Conservation (phyloP, 2,797 vertebrate genomes). For the Chelmon rostratus region DNA sequence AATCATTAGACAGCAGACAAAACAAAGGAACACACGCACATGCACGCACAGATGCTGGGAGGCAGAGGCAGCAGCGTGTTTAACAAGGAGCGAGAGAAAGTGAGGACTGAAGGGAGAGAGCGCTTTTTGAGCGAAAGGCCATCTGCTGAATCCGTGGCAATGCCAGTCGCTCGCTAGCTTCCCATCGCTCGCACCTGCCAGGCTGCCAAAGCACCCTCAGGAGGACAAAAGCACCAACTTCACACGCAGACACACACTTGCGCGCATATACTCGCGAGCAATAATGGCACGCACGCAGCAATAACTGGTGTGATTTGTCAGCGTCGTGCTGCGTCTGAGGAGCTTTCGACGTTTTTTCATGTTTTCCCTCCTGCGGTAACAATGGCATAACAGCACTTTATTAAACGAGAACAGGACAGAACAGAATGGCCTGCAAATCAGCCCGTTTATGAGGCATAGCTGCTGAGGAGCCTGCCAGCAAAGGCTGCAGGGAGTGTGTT, state of each 20-base stretch:
- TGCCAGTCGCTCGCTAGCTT: conserved; percentile 70
- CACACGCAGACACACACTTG: conserved; percentile 50
- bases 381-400: conserved; percentile 79
- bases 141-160: conserved; percentile 77
- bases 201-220: conserved; percentile 74
- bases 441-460: conserved; percentile 76
- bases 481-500: conserved; percentile 37
- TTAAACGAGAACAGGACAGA: conserved; percentile 78
- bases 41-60: conserved; percentile 59
- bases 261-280: conserved; percentile 46
- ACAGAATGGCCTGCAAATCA: conserved; percentile 79
- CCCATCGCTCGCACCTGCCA: conserved; percentile 77
- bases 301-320: conserved; percentile 82
- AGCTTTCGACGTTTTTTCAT: conserved; percentile 76
- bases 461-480: conserved; percentile 57
- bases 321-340: conserved; percentile 70
- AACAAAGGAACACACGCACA: conserved; percentile 44
- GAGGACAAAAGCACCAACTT: conserved; percentile 74
- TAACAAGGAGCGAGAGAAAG: conserved; percentile 76
- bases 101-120: conserved; percentile 56
- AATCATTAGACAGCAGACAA: conserved; percentile 70
- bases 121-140: conserved; percentile 77
- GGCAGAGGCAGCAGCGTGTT: conserved; percentile 70
- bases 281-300: conserved; percentile 69
- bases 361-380: conserved; percentile 78